Evolutionary conservation across 2,888 invertebrate genomes (phyloP).

Genomic region (Torymus tubicola): DNA sequence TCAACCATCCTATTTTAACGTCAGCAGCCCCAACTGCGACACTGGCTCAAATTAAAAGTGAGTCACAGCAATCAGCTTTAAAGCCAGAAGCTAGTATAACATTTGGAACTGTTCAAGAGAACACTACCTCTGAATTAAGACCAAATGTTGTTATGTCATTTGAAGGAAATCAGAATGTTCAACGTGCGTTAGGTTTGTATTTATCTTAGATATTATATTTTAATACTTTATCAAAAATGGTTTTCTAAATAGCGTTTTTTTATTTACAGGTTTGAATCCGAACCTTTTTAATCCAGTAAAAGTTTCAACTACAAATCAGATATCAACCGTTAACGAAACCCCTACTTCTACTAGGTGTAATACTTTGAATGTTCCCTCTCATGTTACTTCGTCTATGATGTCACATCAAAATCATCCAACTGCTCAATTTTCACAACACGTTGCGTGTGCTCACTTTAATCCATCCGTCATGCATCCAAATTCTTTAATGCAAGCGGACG

Average conservation of each 20-base stretch:
- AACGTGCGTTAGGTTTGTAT: slow-evolving; percentile 45
- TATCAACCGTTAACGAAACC: not conserved
- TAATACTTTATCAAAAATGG: too few species aligned
- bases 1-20: not conserved
- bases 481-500: slow-evolving; percentile 3
- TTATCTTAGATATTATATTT: slow-evolving; percentile 9
- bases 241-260: slow-evolving; percentile 1
- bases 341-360: not conserved
- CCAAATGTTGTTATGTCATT: slow-evolving; percentile 42
- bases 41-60: not conserved
- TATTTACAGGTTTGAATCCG: slow-evolving; percentile 23
- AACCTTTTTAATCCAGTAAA: not conserved
- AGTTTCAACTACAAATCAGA: slow-evolving; percentile 7
- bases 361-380: not conserved
- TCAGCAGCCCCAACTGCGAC: not conserved
- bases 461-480: not conserved
- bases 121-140: slow-evolving; percentile 1
- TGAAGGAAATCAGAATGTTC: slow-evolving; percentile 44
- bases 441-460: not conserved
- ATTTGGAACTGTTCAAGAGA: not conserved
- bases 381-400: not conserved
- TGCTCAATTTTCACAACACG: not conserved
- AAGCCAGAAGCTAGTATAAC: slow-evolving; percentile 5
- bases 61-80: not conserved
- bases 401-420: not conserved